Evolutionary conservation across 1,140 invertebrate genomes (phyloP).

Genomic region (Plodia interpunctella): DNA sequence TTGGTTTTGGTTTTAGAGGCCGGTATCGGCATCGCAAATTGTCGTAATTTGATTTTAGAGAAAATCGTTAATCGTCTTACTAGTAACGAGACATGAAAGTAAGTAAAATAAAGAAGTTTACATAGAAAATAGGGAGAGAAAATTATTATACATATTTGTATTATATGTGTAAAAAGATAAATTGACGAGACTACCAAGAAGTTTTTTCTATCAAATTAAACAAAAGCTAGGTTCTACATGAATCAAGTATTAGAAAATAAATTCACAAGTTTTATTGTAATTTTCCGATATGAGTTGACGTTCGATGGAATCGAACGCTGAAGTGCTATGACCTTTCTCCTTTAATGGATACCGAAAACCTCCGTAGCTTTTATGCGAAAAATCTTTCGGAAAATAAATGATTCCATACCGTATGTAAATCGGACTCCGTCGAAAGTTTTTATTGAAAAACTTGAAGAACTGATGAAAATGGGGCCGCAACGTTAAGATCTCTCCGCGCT

Average conservation of each 20-base stretch:
- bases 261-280: constrained; percentile 36
- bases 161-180: too few species aligned
- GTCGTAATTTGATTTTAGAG: too few species aligned
- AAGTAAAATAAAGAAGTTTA: too few species aligned
- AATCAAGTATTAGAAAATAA: neutral
- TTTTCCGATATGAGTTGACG: constrained; percentile 28
- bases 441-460: constrained; percentile 75
- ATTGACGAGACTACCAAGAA: too few species aligned
- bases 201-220: too few species aligned
- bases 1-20: too few species aligned
- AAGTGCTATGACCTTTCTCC: constrained; percentile 48
- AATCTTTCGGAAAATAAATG: constrained; percentile 67
- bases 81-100: too few species aligned
- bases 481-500: constrained; percentile 48
- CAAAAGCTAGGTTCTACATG: neutral
- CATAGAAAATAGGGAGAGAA: too few species aligned
- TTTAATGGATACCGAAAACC: constrained; percentile 61
- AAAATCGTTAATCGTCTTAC: too few species aligned
- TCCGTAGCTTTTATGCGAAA: constrained; percentile 53
- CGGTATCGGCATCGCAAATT: too few species aligned
- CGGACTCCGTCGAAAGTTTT: constrained; percentile 68
- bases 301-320: constrained; percentile 20
- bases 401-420: constrained; percentile 72
- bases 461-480: constrained; percentile 63
- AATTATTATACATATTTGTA: too few species aligned